Evolutionary conservation across 92 coral and sea anemone genomes (phyloP).

Genomic region (Parazoanthus darwini): DNA sequence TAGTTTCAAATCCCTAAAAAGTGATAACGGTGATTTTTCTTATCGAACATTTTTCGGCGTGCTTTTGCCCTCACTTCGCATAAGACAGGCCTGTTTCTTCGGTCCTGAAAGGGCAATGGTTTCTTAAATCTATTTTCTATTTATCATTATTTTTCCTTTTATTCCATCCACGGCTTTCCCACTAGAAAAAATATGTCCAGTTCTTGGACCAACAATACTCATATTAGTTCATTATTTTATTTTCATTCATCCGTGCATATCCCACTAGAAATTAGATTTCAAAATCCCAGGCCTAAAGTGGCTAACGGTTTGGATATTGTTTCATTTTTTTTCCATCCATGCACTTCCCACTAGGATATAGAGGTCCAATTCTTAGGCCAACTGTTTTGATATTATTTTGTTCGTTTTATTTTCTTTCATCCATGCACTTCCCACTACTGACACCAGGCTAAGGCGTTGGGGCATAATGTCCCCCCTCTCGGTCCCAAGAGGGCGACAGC

Average conservation of each 20-base stretch:
- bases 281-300: slow-evolving; percentile 52
- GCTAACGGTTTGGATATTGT: not conserved
- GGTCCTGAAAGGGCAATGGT: no score
- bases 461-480: slow-evolving; percentile 43
- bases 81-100: no score
- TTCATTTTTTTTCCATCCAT: no score
- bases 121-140: no score
- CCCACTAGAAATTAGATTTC: slow-evolving; percentile 29
- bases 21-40: no score
- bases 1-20: no score
- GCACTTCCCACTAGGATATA: not conserved
- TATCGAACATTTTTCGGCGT: no score
- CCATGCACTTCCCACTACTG: slow-evolving; percentile 1
- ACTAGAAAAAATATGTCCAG: not conserved
- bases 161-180: not conserved
- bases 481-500: slow-evolving; percentile 49
- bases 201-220: not conserved
- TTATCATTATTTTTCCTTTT: no score
- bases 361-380: not conserved
- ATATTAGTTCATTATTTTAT: not conserved
- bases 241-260: not conserved
- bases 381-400: no score
- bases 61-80: no score
- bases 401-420: not conserved
- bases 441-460: slow-evolving; percentile 42